These are phyloP conservation scores for Dioctria linearis DNA, from an alignment of 2,888 invertebrate genomes.

Conservation along the genomic window DNA sequence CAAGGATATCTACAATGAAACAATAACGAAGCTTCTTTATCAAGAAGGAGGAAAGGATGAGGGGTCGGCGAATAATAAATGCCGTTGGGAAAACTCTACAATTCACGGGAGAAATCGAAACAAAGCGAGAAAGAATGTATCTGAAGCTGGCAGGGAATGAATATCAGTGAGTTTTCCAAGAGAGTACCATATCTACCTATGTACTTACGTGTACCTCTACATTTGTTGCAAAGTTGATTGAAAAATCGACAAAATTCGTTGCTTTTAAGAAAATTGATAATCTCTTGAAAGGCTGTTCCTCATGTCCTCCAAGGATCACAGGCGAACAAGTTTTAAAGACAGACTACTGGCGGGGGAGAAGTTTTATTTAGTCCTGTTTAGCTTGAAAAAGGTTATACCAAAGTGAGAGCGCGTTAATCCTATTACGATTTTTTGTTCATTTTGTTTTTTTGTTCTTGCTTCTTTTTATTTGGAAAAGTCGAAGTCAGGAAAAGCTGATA, in stretches of 20 bases:
- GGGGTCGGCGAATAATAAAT: conserved; percentile 5
- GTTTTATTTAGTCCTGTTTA: conserved; percentile 44
- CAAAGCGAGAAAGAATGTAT: conserved; percentile 27
- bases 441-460: conserved; percentile 1
- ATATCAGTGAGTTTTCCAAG: conserved; percentile 28
- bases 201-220: too few relatives aligned
- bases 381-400: conserved; percentile 44
- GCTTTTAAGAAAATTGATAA: conserved; percentile 57
- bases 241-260: conserved; percentile 54
- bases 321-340: not conserved
- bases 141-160: conserved; percentile 9
- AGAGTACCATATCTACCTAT: conserved; percentile 7
- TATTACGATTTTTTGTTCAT: conserved; percentile 31
- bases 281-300: conserved; percentile 49
- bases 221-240: conserved; percentile 54
- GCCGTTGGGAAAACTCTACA: conserved; percentile 14
- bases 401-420: conserved; percentile 53
- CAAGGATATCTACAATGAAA: too few relatives aligned
- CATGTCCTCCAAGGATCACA: conserved; percentile 40
- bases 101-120: conserved; percentile 23
- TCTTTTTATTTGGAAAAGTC: conserved; percentile 12
- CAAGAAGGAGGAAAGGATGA: too few relatives aligned
- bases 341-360: conserved; percentile 6
- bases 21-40: too few relatives aligned
- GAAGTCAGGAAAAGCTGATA: conserved; percentile 50